Base-by-base conservation (phyloP, 2,797 vertebrate species). In the Cebuella pygmaea region DNA sequence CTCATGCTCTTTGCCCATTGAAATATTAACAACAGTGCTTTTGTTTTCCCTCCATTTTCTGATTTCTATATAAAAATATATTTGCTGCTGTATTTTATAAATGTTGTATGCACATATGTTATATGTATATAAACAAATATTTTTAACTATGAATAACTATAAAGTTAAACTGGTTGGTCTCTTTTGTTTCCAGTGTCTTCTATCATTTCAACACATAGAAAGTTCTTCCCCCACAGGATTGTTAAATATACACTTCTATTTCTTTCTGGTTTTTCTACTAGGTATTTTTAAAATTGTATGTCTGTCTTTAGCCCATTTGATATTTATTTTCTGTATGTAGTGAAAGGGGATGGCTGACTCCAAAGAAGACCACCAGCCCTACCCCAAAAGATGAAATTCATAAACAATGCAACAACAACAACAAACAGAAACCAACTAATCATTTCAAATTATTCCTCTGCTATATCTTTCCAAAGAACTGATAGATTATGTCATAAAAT, bases 401-500 rank as follows among this genome's bases (percentile, higher is more conserved):
- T 55, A 86, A 78, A 87, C 44, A 90, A 96, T 48, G 50, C 75
- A 89, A 93, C 57, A 90, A 46, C 14, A 80, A 50, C 48, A 61
- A 72, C 64, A 97, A 82, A 95, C 41, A 90, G 64, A 97, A 97
- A 97, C n/a, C 87, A 96, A 88, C 33, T 70, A 93, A 94, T 95
- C 48, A 27, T 90, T 96, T 94, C 64, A 64, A 82, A 95, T 96
- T 64, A 89, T 97, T 96, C 50, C 33, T 97, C 95, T 79, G 93
- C 64, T 97, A 87, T 94, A 96, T 83, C 55, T 89, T 93, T 85
- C 50, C 83, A 70, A 97, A 94, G 72, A 93, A 94, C 81, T 88
- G 72, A 96, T 81, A 97, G 94, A 93, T 82, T 92, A 57, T 87
- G 80, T 93, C 87, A 92, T 97, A 95, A 95, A 96, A 94, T 92